These are phyloP conservation scores for Hassar affinis DNA, from an alignment of 2,113 vertebrate species.

Conservation along the genomic window DNA sequence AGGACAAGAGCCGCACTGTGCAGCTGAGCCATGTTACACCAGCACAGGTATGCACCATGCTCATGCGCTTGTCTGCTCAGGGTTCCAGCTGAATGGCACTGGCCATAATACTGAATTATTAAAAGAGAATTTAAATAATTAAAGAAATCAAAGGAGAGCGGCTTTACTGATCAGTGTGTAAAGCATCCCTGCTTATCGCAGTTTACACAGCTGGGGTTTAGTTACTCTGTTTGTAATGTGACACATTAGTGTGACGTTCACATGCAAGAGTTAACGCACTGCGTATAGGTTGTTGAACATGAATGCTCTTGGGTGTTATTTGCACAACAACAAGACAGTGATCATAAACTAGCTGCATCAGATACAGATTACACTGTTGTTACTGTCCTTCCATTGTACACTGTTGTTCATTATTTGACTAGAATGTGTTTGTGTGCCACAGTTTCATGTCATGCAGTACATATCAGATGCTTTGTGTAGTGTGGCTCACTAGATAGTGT, in stretches of 20 bases:
- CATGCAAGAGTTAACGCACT: not conserved
- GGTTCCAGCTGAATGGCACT: not conserved
- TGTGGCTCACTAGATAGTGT: not conserved
- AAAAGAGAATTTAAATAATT: not conserved
- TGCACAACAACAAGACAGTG: not conserved
- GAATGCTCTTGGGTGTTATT: not conserved
- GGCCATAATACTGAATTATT: not conserved
- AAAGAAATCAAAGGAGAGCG: not conserved
- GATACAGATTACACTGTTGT: too few species aligned
- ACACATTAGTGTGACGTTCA: slow-evolving; percentile 14
- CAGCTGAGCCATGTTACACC: slow-evolving; percentile 73
- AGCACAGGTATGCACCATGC: slow-evolving; percentile 69
- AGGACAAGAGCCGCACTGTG: slow-evolving; percentile 68
- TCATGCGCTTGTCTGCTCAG: not conserved
- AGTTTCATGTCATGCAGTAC: not conserved
- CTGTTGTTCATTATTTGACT: not conserved
- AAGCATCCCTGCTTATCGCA: not conserved
- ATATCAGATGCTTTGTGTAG: not conserved
- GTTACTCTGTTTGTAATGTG: slow-evolving; percentile 9
- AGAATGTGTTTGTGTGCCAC: not conserved
- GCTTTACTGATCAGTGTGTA: not conserved
- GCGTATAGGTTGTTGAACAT: not conserved
- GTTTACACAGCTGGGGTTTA: not conserved
- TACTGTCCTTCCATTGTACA: too few species aligned
- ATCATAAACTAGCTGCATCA: too few species aligned